phyloP scores from a whole-genome alignment of 2,113 vertebrate genomes.

The Nothoprocta perdicaria region DNA sequence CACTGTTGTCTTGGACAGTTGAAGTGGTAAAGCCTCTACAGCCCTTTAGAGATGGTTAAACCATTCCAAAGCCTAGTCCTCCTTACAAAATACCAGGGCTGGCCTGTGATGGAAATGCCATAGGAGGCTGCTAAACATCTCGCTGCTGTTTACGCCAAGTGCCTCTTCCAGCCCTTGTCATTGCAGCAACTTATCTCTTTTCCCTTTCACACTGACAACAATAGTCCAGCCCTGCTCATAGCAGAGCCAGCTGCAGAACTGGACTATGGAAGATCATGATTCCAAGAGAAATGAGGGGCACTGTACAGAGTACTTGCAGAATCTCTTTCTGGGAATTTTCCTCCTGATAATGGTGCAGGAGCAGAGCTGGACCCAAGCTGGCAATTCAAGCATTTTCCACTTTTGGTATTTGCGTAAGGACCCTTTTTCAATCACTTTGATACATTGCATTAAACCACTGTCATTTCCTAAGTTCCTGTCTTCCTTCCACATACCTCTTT shows the following conservation, averaged over 20 bases:
- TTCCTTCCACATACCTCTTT: not conserved
- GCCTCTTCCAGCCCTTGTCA: not conserved
- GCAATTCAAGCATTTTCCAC: not conserved
- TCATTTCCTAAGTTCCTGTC: constrained; percentile 17
- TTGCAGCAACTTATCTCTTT: not conserved
- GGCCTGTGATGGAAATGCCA: not conserved
- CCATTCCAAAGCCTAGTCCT: constrained; percentile 19
- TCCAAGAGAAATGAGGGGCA: not conserved
- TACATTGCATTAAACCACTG: not conserved
- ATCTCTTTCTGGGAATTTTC: not conserved
- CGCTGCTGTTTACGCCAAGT: not conserved
- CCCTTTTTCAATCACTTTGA: not conserved
- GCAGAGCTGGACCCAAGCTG: not conserved
- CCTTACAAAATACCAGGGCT: not conserved
- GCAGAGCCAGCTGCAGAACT: not conserved
- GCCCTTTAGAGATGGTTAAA: constrained; percentile 49
- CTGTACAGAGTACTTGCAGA: not conserved
- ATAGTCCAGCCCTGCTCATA: accelerated
- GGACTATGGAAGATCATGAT: not conserved
- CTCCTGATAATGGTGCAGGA: not conserved
- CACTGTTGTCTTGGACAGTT: constrained; percentile 43
- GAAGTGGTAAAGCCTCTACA: constrained; percentile 48
- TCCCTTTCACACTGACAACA: not conserved
- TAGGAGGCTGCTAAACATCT: accelerated
- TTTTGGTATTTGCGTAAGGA: not conserved